phyloP scores from a whole-genome alignment of 1,140 invertebrate species.

The Lamellibrachia luymesi region DNA sequence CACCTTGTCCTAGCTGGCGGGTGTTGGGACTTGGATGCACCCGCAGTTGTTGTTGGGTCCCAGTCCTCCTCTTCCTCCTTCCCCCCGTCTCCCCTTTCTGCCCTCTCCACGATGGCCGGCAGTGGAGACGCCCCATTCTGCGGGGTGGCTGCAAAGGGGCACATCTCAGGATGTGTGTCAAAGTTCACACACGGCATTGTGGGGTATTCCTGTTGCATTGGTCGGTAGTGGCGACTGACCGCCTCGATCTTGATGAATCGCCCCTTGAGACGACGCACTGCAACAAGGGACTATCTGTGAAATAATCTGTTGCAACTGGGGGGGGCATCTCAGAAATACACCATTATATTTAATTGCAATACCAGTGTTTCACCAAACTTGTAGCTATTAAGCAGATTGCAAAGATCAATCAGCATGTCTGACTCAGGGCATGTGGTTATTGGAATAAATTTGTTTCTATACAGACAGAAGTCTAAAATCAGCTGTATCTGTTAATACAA shows the following conservation, averaged over 20 bases:
- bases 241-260: background rate
- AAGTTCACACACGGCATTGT: background rate
- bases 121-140: background rate
- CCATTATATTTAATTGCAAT: too few species aligned
- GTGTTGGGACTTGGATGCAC: background rate
- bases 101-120: background rate
- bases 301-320: too few species aligned
- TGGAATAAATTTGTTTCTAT: too few species aligned
- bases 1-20: background rate
- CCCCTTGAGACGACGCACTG: background rate
- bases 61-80: background rate
- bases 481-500: too few species aligned
- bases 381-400: too few species aligned
- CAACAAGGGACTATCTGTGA: background rate
- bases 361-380: too few species aligned
- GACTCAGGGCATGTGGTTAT: too few species aligned
- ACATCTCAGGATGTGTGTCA: background rate
- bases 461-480: too few species aligned
- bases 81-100: slow-evolving; percentile 55
- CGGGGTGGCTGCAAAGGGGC: background rate
- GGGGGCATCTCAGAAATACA: too few species aligned
- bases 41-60: background rate
- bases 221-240: background rate
- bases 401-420: too few species aligned
- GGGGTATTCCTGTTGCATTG: background rate